These are phyloP conservation scores for Sphecodes monilicornis DNA, from an alignment of 2,888 invertebrate species.

Conservation along the genomic window DNA sequence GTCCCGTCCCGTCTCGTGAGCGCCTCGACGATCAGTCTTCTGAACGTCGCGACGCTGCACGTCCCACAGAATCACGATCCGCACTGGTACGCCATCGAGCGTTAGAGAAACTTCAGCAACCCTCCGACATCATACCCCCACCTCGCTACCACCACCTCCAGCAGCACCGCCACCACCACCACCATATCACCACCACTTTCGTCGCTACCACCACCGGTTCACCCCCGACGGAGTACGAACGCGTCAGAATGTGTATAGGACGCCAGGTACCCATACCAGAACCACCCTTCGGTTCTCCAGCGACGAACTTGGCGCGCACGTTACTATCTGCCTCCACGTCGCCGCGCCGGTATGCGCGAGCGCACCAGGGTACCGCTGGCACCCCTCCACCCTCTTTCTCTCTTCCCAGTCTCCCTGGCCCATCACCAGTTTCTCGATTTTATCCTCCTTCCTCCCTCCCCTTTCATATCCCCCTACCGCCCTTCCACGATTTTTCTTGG, in stretches of 20 bases:
- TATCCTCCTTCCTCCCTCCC: slow-evolving; percentile 27
- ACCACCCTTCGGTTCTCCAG: slow-evolving; percentile 68
- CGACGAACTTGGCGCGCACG: slow-evolving; percentile 75
- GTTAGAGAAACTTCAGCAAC: slow-evolving; percentile 81
- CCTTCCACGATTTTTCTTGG: slow-evolving; percentile 47
- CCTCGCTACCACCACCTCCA: slow-evolving; percentile 49
- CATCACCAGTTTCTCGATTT: slow-evolving; percentile 49
- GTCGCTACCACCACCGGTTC: slow-evolving; percentile 41
- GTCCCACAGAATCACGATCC: slow-evolving; percentile 83
- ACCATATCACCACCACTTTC: slow-evolving; percentile 40
- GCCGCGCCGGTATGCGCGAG: slow-evolving; percentile 65
- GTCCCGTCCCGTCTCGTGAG: slow-evolving; percentile 37
- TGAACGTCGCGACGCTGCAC: slow-evolving; percentile 76
- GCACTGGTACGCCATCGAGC: slow-evolving; percentile 83
- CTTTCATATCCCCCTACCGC: background rate
- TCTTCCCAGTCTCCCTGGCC: background rate
- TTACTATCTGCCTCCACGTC: slow-evolving; percentile 54
- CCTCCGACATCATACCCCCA: slow-evolving; percentile 74
- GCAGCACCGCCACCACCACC: slow-evolving; percentile 42
- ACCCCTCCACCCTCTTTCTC: slow-evolving; percentile 12
- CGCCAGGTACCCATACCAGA: slow-evolving; percentile 51
- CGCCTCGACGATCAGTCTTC: slow-evolving; percentile 39
- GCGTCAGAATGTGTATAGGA: slow-evolving; percentile 21
- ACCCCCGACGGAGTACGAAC: slow-evolving; percentile 11
- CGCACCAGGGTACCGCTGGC: slow-evolving; percentile 63